Evolutionary conservation across 2,113 vertebrate species (phyloP).

Genomic region (Cryptomyrus ogoouensis): DNA sequence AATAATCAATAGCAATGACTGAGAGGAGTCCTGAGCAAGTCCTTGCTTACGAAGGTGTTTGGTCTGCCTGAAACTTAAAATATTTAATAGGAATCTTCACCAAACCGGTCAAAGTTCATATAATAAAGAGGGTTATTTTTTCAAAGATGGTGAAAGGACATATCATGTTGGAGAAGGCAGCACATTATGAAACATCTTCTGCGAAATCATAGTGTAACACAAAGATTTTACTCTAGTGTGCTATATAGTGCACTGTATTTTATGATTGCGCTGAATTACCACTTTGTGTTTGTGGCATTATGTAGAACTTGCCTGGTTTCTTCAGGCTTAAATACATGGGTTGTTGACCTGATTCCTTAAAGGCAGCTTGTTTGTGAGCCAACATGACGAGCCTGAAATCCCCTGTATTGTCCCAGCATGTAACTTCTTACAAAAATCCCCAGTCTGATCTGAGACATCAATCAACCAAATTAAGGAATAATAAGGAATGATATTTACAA

Average conservation of each 20-base stretch:
- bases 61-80: background rate
- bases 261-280: background rate
- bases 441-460: background rate
- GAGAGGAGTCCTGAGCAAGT: background rate
- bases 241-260: background rate
- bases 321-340: background rate
- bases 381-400: background rate
- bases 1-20: background rate
- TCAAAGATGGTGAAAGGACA: background rate
- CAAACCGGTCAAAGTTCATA: background rate
- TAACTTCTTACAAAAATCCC: background rate
- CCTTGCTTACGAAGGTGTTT: background rate
- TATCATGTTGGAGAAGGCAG: background rate
- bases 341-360: background rate
- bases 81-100: background rate
- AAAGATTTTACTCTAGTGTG: background rate
- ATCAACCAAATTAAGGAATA: background rate
- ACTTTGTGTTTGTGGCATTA: background rate
- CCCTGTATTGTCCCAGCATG: background rate
- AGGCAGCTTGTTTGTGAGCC: background rate
- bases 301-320: background rate
- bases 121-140: background rate
- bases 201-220: background rate
- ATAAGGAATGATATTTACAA: conserved; percentile 5
- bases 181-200: background rate